Evolutionary conservation across 1,140 invertebrate species (phyloP).

Genomic region (Cydia amplana): DNA sequence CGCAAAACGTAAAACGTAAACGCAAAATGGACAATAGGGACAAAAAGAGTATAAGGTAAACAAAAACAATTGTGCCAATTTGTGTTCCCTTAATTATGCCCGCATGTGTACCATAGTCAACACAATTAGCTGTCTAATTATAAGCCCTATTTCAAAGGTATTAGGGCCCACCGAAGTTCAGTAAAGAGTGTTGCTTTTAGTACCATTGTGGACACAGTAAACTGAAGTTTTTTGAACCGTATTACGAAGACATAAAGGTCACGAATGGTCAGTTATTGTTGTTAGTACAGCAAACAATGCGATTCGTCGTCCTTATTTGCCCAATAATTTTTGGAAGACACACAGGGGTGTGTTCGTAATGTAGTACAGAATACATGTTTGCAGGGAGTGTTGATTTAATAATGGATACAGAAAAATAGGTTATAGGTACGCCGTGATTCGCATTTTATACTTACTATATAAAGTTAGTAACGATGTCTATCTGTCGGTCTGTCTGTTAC

Average conservation of each 20-base stretch:
- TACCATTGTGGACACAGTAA: too few species aligned
- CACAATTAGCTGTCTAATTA: neutral
- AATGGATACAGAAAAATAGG: too few species aligned
- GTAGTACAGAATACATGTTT: neutral
- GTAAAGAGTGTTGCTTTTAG: too few species aligned
- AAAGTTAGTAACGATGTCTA: too few species aligned
- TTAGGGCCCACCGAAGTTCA: too few species aligned
- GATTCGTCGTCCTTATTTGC: slow-evolving; percentile 2
- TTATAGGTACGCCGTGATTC: too few species aligned
- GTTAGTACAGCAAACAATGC: neutral
- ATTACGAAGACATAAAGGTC: neutral
- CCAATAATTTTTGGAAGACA: neutral
- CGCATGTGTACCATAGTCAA: neutral
- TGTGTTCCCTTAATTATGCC: slow-evolving; percentile 7
- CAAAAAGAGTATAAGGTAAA: neutral
- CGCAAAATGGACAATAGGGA: too few species aligned
- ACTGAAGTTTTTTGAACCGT: neutral
- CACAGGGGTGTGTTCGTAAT: neutral
- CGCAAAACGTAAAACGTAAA: too few species aligned
- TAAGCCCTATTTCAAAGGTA: too few species aligned
- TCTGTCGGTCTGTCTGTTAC: too few species aligned
- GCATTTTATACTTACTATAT: too few species aligned
- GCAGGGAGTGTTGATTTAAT: neutral
- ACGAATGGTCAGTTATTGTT: neutral
- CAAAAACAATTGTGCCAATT: neutral